These are phyloP conservation scores for Camelus dromedarius DNA, from an alignment of 2,113 vertebrate genomes.

Conservation along the genomic window DNA sequence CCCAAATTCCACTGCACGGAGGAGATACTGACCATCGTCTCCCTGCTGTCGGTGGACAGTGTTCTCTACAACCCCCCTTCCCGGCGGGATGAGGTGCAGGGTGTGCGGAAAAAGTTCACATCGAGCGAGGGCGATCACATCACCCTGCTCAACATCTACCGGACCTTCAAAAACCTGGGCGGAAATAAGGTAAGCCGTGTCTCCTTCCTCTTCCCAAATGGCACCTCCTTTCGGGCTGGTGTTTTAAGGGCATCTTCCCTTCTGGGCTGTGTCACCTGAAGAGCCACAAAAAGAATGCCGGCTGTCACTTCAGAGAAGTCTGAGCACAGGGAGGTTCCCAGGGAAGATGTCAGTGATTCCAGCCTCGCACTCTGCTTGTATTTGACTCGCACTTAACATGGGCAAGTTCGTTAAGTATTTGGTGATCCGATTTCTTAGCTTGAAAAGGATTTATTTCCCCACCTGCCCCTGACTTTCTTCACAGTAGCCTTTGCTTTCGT, in stretches of 20 bases:
- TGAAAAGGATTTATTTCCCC: background rate
- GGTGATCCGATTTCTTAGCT: background rate
- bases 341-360: background rate
- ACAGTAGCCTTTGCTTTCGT: background rate
- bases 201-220: background rate
- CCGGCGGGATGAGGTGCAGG: constrained; percentile 93
- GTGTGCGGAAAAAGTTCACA: constrained; percentile 93
- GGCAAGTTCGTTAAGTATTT: background rate
- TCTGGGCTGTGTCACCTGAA: background rate
- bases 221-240: background rate
- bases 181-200: constrained; percentile 91
- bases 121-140: constrained; percentile 97
- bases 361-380: background rate
- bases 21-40: constrained; percentile 95
- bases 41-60: constrained; percentile 96
- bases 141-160: constrained; percentile 95
- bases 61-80: constrained; percentile 94
- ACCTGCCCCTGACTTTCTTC: background rate
- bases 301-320: background rate
- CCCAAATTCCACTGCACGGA: constrained; percentile 95
- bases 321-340: background rate
- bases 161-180: constrained; percentile 92
- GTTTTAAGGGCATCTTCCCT: background rate
- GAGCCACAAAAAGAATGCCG: background rate
- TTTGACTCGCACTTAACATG: background rate